Evolutionary conservation across 2,113 vertebrate species (phyloP).

Genomic region (Myodes glareolus): DNA sequence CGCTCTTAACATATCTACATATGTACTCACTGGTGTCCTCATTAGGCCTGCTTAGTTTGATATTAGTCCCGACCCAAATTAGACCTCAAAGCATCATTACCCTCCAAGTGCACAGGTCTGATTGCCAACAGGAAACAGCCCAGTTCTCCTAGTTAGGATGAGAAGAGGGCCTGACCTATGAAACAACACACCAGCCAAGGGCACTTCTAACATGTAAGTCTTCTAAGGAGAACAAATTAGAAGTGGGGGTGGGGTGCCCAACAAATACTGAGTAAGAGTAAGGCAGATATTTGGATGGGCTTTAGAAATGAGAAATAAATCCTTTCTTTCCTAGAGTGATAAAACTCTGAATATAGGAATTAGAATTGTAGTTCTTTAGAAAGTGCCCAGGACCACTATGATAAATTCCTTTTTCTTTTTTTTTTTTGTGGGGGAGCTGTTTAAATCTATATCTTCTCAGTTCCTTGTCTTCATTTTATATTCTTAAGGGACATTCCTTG

Average conservation of each 20-base stretch:
- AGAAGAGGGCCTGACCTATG: not conserved
- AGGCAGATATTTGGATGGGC: not conserved
- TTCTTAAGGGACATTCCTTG: not conserved
- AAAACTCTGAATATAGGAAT: not conserved
- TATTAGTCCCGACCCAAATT: not conserved
- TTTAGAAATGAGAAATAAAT: not conserved
- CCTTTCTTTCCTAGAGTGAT: not conserved
- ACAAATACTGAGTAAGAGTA: not conserved
- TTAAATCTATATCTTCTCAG: not conserved
- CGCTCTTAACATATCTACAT: not conserved
- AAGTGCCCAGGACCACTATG: not conserved
- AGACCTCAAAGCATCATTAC: not conserved
- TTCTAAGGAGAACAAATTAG: constrained; percentile 10
- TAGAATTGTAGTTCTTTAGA: not conserved
- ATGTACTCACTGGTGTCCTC: not conserved
- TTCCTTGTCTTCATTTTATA: not conserved
- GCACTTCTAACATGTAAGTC: not conserved
- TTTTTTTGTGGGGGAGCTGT: no score
- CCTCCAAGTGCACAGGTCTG: not conserved
- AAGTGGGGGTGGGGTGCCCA: not conserved
- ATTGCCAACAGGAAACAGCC: not conserved
- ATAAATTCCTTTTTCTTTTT: not conserved
- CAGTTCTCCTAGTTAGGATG: not conserved
- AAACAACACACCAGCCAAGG: not conserved
- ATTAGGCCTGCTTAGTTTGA: not conserved